These are phyloP conservation scores for Eupithecia subumbrata DNA, from an alignment of 2,888 invertebrate genomes.

Conservation along the genomic window DNA sequence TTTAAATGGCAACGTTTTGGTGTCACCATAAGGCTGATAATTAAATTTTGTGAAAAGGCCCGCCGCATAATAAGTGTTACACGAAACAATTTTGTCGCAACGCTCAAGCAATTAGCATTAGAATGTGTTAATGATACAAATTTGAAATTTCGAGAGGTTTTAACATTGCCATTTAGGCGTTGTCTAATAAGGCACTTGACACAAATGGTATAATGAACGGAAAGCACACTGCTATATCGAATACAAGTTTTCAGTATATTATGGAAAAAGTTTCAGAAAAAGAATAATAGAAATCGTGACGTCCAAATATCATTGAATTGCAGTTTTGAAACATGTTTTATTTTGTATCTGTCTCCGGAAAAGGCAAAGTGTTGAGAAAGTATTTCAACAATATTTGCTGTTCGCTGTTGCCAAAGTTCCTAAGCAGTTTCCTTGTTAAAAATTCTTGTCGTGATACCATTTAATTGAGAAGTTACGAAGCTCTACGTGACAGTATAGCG, in stretches of 20 bases:
- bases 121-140: slow-evolving; percentile 77
- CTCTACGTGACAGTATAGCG: slow-evolving; percentile 61
- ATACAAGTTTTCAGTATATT: background rate
- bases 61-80: slow-evolving; percentile 76
- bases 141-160: slow-evolving; percentile 66
- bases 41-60: slow-evolving; percentile 78
- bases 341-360: background rate
- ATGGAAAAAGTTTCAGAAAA: background rate
- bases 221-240: background rate
- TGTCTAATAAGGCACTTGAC: slow-evolving; percentile 45
- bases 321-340: slow-evolving; percentile 2
- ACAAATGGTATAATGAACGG: slow-evolving; percentile 37
- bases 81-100: slow-evolving; percentile 73
- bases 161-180: slow-evolving; percentile 51
- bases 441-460: slow-evolving; percentile 46
- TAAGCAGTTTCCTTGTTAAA: slow-evolving; percentile 40
- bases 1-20: slow-evolving; percentile 65
- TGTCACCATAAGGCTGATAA: slow-evolving; percentile 78
- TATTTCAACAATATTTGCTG: slow-evolving; percentile 37
- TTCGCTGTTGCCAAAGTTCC: slow-evolving; percentile 35
- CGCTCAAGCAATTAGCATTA: slow-evolving; percentile 74
- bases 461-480: slow-evolving; percentile 59
- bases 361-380: slow-evolving; percentile 20
- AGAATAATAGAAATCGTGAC: background rate
- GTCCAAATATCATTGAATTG: background rate